Evolutionary conservation across 2,113 vertebrate genomes (phyloP), one percentile per base, ranked within the genome.

Genomic region (Okapia johnstoni): DNA sequence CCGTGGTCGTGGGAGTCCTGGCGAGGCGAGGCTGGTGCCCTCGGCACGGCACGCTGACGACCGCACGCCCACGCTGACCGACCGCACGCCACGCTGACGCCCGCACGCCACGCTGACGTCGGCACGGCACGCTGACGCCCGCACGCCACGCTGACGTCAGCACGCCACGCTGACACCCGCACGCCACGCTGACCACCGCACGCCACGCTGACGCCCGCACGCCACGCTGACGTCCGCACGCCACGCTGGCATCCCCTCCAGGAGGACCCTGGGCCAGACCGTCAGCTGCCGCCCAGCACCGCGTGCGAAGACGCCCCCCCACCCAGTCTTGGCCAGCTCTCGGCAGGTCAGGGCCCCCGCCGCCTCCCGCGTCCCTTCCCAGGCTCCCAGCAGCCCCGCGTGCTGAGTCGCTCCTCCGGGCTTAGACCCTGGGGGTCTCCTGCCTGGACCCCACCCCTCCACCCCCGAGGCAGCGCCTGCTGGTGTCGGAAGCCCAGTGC

Each of bases 1-100:
- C 92, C 0, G 0, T 5, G 43, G 2, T n/a, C 46, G 36, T 55
- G 6, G 30, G 50, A 23, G 30, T 10, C 13, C 2, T 3, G 28
- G 57, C 10, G 1, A 14, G 48, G 36, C 0, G 2, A 14, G 33
- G n/a, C 8, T 40, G 70, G 13, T 10, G 48, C 2, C 46, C 19
- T n/a, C 9, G 0, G 16, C 54, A 30, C 2, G 54, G 26, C 28
- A 26, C 48, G 6, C 40, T 40, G 40, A 40, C 40, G 40, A 40
- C 40, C 4, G 5, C 33, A 6, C 0, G 1, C 7, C 33, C 40
- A 40, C 40, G 40, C 40, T 40, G 40, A 40, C n/a, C 40, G 40
- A 40, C 40, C 40, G 40, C 40, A 40, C 40, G 40, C 40, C 40
- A 40, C 40, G 40, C 40, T 40, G 40, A 40, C 40, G 40, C 3